A percentile compares a stretch with the other conserved stretches of the same genome.
phyloP scores from a whole-genome alignment of 2,797 vertebrate species.

The Labroides dimidiatus region DNA sequence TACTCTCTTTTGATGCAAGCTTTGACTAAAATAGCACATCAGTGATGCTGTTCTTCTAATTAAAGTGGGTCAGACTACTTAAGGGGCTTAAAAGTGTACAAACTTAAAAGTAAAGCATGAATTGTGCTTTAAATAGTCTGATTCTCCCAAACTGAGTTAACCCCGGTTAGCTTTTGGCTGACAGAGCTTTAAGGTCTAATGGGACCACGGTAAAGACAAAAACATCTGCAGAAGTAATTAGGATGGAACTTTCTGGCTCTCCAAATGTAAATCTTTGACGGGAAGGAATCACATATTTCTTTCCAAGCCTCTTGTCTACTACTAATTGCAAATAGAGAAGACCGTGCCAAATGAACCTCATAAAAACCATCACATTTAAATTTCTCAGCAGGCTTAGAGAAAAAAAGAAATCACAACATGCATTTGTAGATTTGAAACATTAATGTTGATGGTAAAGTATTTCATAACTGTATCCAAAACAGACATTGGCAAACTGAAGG shows the following conservation, averaged over 20 bases:
- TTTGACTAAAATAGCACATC: background rate
- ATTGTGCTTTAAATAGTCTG: background rate
- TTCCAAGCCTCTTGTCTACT: slow-evolving; percentile 40
- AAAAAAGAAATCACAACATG: slow-evolving; percentile 18
- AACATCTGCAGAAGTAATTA: slow-evolving; percentile 66
- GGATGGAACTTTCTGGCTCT: slow-evolving; percentile 46
- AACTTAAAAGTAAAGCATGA: slow-evolving; percentile 6
- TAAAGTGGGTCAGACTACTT: background rate
- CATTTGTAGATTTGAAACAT: slow-evolving; percentile 13
- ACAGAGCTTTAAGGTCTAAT: slow-evolving; percentile 24
- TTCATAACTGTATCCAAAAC: background rate
- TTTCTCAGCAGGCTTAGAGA: slow-evolving; percentile 9
- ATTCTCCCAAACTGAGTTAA: slow-evolving; percentile 19
- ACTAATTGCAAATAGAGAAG: slow-evolving; percentile 39
- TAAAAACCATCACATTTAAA: slow-evolving; percentile 33
- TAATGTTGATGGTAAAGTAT: background rate
- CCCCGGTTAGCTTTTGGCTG: slow-evolving; percentile 36
- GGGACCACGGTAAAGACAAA: slow-evolving; percentile 29
- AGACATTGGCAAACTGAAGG: too few species aligned
- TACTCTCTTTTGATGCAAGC: slow-evolving; percentile 1
- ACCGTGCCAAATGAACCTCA: slow-evolving; percentile 36
- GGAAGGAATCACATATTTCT: slow-evolving; percentile 29
- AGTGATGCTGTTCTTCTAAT: slow-evolving; percentile 1
- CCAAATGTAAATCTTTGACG: slow-evolving; percentile 45
- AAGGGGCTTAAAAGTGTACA: background rate